These are phyloP conservation scores for Smutsia temminckii DNA, from an alignment of 2,797 vertebrate species.

Conservation along the genomic window DNA sequence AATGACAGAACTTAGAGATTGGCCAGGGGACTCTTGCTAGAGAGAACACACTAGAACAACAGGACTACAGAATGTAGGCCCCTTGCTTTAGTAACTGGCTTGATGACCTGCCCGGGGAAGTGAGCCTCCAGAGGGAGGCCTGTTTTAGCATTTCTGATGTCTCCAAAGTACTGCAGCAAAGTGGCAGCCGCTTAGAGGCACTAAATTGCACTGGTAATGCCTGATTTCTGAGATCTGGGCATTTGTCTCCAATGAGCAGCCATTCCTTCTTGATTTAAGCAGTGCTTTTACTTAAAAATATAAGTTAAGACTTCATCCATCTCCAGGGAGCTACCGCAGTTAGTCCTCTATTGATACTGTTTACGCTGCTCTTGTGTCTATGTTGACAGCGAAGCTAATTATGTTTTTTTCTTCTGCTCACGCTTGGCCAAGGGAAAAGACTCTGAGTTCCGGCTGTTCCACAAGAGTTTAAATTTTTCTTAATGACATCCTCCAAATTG, in stretches of 20 bases:
- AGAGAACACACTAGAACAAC: background rate
- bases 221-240: constrained; percentile 63
- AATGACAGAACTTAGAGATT: constrained; percentile 1
- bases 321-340: constrained; percentile 62
- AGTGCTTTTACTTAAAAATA: constrained; percentile 68
- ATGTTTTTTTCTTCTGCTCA: constrained; percentile 76
- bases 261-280: constrained; percentile 36
- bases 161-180: constrained; percentile 23
- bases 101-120: background rate
- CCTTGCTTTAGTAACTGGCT: background rate
- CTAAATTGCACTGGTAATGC: constrained; percentile 31
- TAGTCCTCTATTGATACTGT: constrained; percentile 70
- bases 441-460: constrained; percentile 65
- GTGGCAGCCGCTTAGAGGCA: background rate
- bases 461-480: constrained; percentile 82
- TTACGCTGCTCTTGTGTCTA: constrained; percentile 65
- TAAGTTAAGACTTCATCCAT: constrained; percentile 63
- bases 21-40: background rate
- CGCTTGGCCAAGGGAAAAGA: constrained; percentile 64
- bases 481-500: constrained; percentile 80
- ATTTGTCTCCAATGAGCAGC: constrained; percentile 54
- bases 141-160: background rate
- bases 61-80: background rate
- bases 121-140: background rate
- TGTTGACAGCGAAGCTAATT: constrained; percentile 73